A percentile compares a stretch with the other conserved stretches of the same genome.
Evolutionary conservation across 2,797 vertebrate species (phyloP).

Genomic region (Siniperca scherzeri): DNA sequence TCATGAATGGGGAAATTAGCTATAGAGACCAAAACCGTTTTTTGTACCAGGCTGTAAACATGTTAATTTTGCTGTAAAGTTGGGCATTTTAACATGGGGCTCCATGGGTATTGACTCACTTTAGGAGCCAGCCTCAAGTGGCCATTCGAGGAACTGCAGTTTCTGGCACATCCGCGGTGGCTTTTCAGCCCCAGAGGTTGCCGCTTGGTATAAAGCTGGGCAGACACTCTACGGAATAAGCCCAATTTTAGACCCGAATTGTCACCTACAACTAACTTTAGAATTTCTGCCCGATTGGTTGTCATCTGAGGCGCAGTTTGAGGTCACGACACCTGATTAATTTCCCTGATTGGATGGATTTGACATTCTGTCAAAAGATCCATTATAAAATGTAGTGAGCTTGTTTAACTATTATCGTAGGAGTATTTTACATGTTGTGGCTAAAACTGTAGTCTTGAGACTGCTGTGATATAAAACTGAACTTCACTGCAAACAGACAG

Average conservation of each 20-base stretch:
- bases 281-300: background rate
- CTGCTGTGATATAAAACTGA: background rate
- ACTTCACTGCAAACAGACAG: background rate
- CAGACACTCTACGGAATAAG: constrained; percentile 12
- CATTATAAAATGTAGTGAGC: background rate
- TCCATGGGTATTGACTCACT: no score
- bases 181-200: no score
- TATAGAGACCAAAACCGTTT: no score
- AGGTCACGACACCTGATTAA: background rate
- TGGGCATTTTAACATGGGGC: no score
- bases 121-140: no score
- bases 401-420: background rate
- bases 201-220: background rate
- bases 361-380: constrained; percentile 6
- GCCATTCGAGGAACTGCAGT: no score
- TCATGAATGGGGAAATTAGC: no score
- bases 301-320: background rate
- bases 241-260: background rate
- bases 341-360: background rate
- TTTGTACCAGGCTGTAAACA: no score
- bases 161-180: no score
- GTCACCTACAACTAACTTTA: constrained; percentile 8
- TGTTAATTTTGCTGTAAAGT: no score
- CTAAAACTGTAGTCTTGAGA: background rate
- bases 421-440: background rate